These are phyloP conservation scores for Vidua chalybeata DNA, from an alignment of 2,113 vertebrate species.

Conservation along the genomic window DNA sequence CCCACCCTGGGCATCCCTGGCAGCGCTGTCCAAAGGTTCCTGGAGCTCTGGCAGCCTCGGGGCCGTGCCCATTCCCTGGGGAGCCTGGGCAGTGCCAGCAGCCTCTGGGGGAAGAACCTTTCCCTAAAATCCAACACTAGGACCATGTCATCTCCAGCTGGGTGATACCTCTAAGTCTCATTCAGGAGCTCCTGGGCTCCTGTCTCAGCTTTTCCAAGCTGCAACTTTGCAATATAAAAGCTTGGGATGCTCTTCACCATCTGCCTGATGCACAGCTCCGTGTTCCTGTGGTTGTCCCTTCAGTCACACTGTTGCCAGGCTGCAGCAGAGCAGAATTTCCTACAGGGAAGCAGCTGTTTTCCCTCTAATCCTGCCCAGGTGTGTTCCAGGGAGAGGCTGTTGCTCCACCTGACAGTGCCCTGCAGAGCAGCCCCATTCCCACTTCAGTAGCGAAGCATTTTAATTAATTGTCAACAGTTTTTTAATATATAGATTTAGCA, in stretches of 20 bases:
- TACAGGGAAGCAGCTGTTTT: neutral
- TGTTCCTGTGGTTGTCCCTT: neutral
- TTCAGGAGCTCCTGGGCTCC: neutral
- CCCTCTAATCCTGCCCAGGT: neutral
- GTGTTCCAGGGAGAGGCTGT: neutral
- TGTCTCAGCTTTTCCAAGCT: neutral
- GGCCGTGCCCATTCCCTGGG: neutral
- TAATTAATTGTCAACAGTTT: slow-evolving; percentile 68
- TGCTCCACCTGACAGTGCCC: neutral
- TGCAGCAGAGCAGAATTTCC: neutral
- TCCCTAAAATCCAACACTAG: neutral
- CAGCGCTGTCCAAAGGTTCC: neutral
- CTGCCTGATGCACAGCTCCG: neutral
- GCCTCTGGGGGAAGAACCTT: neutral
- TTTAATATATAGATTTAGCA: slow-evolving; percentile 62
- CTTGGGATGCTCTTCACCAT: neutral
- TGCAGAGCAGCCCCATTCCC: neutral
- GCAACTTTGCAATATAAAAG: neutral
- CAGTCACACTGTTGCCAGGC: neutral
- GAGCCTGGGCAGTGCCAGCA: neutral
- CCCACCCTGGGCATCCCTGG: neutral
- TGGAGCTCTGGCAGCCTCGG: neutral
- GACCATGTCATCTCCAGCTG: neutral
- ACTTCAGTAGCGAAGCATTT: slow-evolving; percentile 30
- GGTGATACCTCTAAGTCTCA: neutral